Evolutionary conservation across 2,113 vertebrate species (phyloP).

Genomic region (Rynchops niger): DNA sequence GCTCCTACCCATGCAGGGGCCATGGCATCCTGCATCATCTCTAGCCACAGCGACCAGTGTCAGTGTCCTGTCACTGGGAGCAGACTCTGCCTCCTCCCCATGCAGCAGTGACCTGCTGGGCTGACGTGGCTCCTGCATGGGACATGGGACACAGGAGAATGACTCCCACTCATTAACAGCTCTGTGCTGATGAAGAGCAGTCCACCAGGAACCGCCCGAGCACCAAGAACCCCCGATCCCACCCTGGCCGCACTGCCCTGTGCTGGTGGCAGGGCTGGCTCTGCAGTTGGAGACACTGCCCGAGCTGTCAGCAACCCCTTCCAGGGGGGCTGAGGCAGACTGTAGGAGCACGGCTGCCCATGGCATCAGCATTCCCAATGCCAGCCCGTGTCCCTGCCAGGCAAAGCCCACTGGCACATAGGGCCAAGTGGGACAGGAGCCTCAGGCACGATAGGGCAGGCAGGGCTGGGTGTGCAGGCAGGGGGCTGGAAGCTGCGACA

Average conservation of each 20-base stretch:
- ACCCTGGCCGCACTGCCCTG: not conserved
- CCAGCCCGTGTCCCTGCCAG: not conserved
- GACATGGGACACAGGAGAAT: not conserved
- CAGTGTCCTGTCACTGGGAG: not conserved
- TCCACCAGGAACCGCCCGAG: not conserved
- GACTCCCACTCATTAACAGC: not conserved
- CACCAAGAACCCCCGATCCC: not conserved
- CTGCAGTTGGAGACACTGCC: not conserved
- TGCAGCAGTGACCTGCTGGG: not conserved
- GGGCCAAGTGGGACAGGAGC: not conserved
- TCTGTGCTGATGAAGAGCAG: not conserved
- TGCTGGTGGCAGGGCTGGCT: not conserved
- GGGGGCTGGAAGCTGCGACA: not conserved
- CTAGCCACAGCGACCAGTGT: not conserved
- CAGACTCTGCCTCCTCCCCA: not conserved
- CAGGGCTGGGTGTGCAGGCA: not conserved
- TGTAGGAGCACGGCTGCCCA: too few species aligned
- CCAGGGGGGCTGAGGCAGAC: not conserved
- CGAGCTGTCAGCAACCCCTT: not conserved
- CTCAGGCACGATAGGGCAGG: accelerated
- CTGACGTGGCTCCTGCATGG: not conserved
- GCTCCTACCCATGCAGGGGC: not conserved
- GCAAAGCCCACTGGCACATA: not conserved
- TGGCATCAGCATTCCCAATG: not conserved
- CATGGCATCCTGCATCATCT: accelerated